These are phyloP conservation scores for Eledona agricola DNA, from an alignment of 2,888 invertebrate species.

Conservation along the genomic window DNA sequence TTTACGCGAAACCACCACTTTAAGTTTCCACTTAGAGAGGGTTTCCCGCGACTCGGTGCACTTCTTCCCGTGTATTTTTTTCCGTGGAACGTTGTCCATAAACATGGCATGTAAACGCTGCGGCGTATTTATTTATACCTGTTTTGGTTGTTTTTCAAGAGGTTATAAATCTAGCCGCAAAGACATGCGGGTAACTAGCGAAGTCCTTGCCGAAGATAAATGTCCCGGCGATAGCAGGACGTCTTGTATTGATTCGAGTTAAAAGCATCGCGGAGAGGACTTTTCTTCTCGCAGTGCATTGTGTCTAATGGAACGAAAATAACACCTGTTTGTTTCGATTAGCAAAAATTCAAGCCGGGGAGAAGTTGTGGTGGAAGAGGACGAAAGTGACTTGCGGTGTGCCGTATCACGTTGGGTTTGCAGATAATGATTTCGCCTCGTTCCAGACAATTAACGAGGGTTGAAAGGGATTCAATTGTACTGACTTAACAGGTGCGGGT, in stretches of 20 bases:
- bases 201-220: conserved; percentile 60
- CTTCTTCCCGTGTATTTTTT: conserved; percentile 11
- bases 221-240: conserved; percentile 58
- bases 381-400: conserved; percentile 58
- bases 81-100: conserved; percentile 24
- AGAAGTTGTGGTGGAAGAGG: conserved; percentile 41
- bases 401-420: conserved; percentile 57
- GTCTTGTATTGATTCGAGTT: conserved; percentile 61
- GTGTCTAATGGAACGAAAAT: conserved; percentile 40
- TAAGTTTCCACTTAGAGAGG: conserved; percentile 20
- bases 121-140: conserved; percentile 53
- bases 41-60: conserved; percentile 7
- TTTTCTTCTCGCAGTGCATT: conserved; percentile 47
- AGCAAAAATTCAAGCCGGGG: conserved; percentile 8
- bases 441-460: conserved; percentile 63
- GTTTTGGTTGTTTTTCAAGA: conserved; percentile 53
- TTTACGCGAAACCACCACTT: conserved; percentile 19
- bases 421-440: conserved; percentile 62
- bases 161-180: conserved; percentile 53
- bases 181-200: conserved; percentile 58
- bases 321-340: conserved; percentile 33
- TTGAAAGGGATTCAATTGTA: conserved; percentile 62
- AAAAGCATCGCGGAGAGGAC: conserved; percentile 55
- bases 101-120: conserved; percentile 33
- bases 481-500: conserved; percentile 62